Conservation (phyloP, 2,888 invertebrate genomes). For the Drosophila anomalata region DNA sequence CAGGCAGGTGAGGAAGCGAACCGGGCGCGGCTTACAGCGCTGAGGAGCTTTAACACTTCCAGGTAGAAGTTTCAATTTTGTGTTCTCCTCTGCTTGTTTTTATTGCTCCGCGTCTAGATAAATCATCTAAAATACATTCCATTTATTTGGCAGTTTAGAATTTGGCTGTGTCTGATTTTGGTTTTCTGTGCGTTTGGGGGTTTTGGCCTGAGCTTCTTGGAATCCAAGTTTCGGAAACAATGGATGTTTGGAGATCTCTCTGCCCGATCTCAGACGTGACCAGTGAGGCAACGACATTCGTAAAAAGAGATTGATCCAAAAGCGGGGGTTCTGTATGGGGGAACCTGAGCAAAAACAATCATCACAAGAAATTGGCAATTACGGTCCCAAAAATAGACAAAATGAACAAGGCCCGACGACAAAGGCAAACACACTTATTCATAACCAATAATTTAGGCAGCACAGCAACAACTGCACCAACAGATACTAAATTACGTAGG, state of each 20-base stretch:
- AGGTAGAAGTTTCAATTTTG: slow-evolving; percentile 66
- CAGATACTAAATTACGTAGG: slow-evolving; percentile 75
- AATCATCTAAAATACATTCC: slow-evolving; percentile 63
- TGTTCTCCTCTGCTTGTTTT: slow-evolving; percentile 16
- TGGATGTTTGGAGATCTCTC: slow-evolving; percentile 32
- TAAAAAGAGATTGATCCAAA: slow-evolving; percentile 6
- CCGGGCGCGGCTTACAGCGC: slow-evolving; percentile 35
- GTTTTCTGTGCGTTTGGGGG: slow-evolving; percentile 56
- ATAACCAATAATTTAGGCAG: slow-evolving; percentile 75
- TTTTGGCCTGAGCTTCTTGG: slow-evolving; percentile 33
- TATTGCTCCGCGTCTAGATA: slow-evolving; percentile 49
- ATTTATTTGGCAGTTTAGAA: slow-evolving; percentile 70
- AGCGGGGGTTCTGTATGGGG: slow-evolving; percentile 15
- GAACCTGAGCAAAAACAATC: slow-evolving; percentile 16
- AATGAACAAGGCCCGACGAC: slow-evolving; percentile 51
- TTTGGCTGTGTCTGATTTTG: slow-evolving; percentile 36
- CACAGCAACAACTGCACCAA: slow-evolving; percentile 49
- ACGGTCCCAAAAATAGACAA: slow-evolving; percentile 69
- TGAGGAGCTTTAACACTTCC: slow-evolving; percentile 60
- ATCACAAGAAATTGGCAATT: slow-evolving; percentile 61
- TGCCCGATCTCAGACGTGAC: slow-evolving; percentile 29
- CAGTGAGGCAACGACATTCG: slow-evolving; percentile 8
- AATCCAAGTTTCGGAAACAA: slow-evolving; percentile 45
- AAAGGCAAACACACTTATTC: slow-evolving; percentile 63
- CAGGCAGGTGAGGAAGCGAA: slow-evolving; percentile 47